Evolutionary conservation across 2,888 invertebrate genomes (phyloP).

Genomic region (Drosophila nigricruria): DNA sequence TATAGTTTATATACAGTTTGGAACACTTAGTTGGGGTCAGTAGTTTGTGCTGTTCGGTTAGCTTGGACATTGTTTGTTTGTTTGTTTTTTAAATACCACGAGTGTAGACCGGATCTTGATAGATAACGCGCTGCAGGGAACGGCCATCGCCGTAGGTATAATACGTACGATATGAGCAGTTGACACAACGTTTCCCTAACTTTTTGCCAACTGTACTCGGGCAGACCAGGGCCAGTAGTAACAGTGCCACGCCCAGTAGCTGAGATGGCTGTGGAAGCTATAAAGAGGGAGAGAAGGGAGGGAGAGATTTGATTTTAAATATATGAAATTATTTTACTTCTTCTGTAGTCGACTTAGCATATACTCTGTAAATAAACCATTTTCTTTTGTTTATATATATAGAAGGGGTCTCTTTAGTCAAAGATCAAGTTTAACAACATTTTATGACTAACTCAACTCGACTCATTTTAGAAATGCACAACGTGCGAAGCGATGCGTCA

Average conservation of each 20-base stretch:
- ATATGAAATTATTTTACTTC: too few species aligned
- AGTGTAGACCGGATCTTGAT: constrained; percentile 73
- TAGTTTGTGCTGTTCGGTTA: constrained; percentile 36
- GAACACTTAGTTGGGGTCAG: constrained; percentile 17
- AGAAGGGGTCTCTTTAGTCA: not conserved
- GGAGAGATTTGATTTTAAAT: not conserved
- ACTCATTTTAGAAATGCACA: not conserved
- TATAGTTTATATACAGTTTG: not conserved
- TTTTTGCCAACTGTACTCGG: constrained; percentile 74
- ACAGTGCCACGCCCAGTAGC: constrained; percentile 44
- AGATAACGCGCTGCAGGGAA: constrained; percentile 75
- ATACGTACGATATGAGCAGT: constrained; percentile 82
- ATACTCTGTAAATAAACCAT: not conserved
- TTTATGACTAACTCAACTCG: not conserved
- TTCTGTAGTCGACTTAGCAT: not conserved
- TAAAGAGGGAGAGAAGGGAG: not conserved
- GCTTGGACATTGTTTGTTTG: constrained; percentile 3
- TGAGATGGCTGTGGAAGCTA: constrained; percentile 38
- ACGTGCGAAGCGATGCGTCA: constrained; percentile 26
- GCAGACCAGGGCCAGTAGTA: constrained; percentile 44
- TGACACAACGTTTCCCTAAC: constrained; percentile 80
- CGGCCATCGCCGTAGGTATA: constrained; percentile 81
- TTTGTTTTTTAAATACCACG: constrained; percentile 77
- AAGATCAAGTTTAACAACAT: not conserved
- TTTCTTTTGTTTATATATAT: not conserved